These are phyloP conservation scores for Cololabis saira DNA, from an alignment of 2,113 vertebrate species.

Conservation along the genomic window DNA sequence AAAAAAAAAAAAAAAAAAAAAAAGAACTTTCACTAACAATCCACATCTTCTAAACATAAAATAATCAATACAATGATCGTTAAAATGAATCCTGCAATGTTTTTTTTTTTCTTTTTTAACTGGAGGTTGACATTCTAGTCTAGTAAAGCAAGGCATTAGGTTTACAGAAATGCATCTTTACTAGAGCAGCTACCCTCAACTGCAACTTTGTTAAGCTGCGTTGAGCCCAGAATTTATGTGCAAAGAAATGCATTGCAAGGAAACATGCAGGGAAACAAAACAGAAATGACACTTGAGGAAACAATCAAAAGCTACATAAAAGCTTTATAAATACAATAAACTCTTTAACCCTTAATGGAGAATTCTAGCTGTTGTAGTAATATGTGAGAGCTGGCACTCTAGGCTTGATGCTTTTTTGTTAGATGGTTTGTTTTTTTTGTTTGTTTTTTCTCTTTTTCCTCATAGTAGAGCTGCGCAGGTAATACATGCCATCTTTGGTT, in stretches of 20 bases:
- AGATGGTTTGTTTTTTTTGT: slow-evolving; percentile 35
- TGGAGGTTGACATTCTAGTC: slow-evolving; percentile 91
- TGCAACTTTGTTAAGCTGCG: slow-evolving; percentile 91
- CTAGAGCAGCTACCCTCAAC: slow-evolving; percentile 96
- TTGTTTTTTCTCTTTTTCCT: slow-evolving; percentile 49
- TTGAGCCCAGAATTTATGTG: slow-evolving; percentile 94
- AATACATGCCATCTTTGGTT: slow-evolving; percentile 99
- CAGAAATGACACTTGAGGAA: slow-evolving; percentile 87
- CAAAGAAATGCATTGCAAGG: slow-evolving; percentile 99
- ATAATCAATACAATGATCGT: slow-evolving; percentile 92
- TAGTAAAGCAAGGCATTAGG: slow-evolving; percentile 90
- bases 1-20: slow-evolving; percentile 23
- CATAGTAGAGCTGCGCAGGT: slow-evolving; percentile 89
- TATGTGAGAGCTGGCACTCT: slow-evolving; percentile 93
- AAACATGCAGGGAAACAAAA: slow-evolving; percentile 93
- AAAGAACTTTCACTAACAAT: slow-evolving; percentile 82
- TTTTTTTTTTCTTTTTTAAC: slow-evolving; percentile 68
- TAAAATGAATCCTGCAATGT: slow-evolving; percentile 93
- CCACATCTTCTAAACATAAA: slow-evolving; percentile 94
- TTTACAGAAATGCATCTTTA: slow-evolving; percentile 90
- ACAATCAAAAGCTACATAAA: slow-evolving; percentile 91
- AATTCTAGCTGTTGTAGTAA: slow-evolving; percentile 94
- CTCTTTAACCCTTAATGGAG: slow-evolving; percentile 90
- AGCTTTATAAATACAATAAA: slow-evolving; percentile 98
- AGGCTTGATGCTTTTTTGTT: slow-evolving; percentile 85